Conservation (phyloP, 2,888 invertebrate genomes). For the Dynastes grantii region DNA sequence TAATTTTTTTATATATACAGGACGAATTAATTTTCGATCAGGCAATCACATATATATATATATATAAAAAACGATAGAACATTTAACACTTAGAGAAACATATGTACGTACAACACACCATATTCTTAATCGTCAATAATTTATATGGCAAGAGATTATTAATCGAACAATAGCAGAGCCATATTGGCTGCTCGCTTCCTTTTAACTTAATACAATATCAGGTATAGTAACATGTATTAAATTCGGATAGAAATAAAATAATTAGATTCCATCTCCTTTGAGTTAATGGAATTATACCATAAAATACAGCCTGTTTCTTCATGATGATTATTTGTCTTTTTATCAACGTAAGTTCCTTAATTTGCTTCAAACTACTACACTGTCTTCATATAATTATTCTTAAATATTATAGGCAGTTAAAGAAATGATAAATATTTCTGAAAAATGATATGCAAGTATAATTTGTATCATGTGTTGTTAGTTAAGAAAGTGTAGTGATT, state of each 20-base stretch:
- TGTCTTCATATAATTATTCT: neutral
- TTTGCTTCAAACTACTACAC: neutral
- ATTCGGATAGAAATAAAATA: no score
- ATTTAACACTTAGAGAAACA: slow-evolving; percentile 40
- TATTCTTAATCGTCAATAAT: neutral
- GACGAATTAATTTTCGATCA: slow-evolving; percentile 53
- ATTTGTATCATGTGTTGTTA: slow-evolving; percentile 21
- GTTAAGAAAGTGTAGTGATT: slow-evolving; percentile 7
- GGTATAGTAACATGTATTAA: neutral
- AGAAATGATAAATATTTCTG: neutral
- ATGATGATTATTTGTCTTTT: slow-evolving; percentile 4
- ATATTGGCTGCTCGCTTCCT: neutral
- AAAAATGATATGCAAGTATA: slow-evolving; percentile 14
- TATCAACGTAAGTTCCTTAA: neutral
- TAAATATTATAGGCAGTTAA: neutral
- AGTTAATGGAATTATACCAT: no score
- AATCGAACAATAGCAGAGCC: neutral
- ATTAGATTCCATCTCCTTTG: no score
- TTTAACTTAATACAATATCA: slow-evolving; percentile 3
- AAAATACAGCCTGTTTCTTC: neutral
- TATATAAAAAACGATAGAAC: slow-evolving; percentile 36
- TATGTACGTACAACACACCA: slow-evolving; percentile 30
- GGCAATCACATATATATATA: slow-evolving; percentile 53
- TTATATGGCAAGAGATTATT: slow-evolving; percentile 16
- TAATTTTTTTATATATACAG: slow-evolving; percentile 52